These are phyloP conservation scores for Catostylus mosaicus DNA, from an alignment of 30 jellyfish, hydroid and myxozoan species.

Conservation along the genomic window DNA sequence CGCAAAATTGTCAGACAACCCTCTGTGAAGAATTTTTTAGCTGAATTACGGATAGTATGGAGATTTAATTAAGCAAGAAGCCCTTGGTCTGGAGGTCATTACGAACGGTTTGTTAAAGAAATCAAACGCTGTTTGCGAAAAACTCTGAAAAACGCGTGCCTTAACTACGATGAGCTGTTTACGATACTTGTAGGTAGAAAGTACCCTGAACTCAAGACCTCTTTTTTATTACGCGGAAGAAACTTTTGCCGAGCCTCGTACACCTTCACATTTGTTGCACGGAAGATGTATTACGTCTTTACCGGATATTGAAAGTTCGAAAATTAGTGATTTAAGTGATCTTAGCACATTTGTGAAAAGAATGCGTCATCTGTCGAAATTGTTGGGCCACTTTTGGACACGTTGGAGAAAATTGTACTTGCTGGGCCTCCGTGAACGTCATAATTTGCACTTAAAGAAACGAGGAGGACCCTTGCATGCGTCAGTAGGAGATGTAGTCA, in stretches of 20 bases:
- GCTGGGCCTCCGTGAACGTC: neutral
- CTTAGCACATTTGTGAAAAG: neutral
- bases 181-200: constrained; percentile 15
- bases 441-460: neutral
- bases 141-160: constrained; percentile 20
- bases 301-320: neutral
- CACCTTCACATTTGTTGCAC: constrained; percentile 50
- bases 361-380: constrained; percentile 4
- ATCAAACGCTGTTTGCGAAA: constrained; percentile 37
- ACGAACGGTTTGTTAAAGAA: constrained; percentile 36
- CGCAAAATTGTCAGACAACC: neutral
- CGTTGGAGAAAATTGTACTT: neutral
- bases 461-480: neutral
- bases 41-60: constrained; percentile 13
- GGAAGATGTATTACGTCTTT: constrained; percentile 6
- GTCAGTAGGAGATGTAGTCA: constrained; percentile 24
- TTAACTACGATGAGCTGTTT: constrained; percentile 2
- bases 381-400: constrained; percentile 10
- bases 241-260: constrained; percentile 9
- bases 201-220: constrained; percentile 47
- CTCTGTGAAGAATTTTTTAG: constrained; percentile 11
- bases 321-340: neutral
- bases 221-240: constrained; percentile 22
- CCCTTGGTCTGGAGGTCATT: constrained; percentile 73
- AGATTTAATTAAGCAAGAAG: constrained; percentile 30